A percentile compares a stretch with the other conserved stretches of the same genome.
phyloP scores from a whole-genome alignment of 2,888 invertebrate species.

The Cephalotes varians region DNA sequence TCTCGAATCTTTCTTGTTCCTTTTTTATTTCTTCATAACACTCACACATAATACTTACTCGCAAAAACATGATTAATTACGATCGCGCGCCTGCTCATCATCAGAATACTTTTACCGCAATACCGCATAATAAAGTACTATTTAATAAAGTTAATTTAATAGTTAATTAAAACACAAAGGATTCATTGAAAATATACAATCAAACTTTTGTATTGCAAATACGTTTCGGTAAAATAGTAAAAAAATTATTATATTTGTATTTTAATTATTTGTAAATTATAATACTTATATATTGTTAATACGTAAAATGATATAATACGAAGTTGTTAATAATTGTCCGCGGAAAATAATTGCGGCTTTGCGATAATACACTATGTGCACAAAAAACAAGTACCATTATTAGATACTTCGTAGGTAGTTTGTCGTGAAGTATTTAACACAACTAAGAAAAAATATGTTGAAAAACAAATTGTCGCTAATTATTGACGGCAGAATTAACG shows the following conservation, averaged over 20 bases:
- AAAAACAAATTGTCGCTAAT: no score
- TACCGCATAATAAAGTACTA: neutral
- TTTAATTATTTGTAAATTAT: neutral
- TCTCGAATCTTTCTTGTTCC: neutral
- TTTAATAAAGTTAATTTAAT: conserved; percentile 7
- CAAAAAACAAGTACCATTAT: no score
- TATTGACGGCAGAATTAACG: neutral
- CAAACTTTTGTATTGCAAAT: neutral
- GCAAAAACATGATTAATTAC: neutral
- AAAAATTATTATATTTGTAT: neutral
- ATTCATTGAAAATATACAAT: neutral
- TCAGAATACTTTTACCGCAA: neutral
- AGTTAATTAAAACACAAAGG: neutral
- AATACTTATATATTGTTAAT: neutral
- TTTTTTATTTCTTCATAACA: neutral
- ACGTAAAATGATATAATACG: neutral
- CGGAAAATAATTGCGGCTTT: no score
- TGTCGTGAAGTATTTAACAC: no score
- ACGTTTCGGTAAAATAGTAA: neutral
- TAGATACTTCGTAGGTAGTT: no score
- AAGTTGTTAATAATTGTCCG: neutral
- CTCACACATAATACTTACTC: neutral
- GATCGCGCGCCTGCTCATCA: neutral
- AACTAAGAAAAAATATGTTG: no score
- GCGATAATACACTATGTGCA: no score